These are phyloP conservation scores for Anisognathus igniventris DNA, from an alignment of 2,797 vertebrate species.

Conservation along the genomic window DNA sequence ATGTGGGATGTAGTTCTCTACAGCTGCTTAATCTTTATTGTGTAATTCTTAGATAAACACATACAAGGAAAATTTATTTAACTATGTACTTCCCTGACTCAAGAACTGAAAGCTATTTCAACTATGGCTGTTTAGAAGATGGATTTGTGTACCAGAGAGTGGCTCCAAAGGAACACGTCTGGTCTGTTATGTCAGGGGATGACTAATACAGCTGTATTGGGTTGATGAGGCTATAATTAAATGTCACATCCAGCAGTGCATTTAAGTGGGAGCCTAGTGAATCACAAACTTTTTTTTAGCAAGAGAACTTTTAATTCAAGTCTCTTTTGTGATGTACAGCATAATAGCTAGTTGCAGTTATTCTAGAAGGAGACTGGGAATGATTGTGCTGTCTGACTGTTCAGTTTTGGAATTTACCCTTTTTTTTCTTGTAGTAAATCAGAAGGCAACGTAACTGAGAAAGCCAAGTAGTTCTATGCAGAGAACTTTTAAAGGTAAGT, in stretches of 20 bases:
- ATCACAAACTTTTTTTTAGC: background rate
- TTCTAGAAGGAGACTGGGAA: background rate
- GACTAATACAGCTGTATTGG: background rate
- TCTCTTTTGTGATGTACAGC: background rate
- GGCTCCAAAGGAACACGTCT: background rate
- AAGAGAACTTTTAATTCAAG: background rate
- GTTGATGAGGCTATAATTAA: background rate
- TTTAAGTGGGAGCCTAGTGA: background rate
- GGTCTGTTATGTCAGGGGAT: background rate
- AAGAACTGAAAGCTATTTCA: background rate
- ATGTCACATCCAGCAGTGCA: background rate
- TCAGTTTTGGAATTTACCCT: background rate
- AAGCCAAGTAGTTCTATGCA: slow-evolving; percentile 70
- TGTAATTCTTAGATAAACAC: background rate
- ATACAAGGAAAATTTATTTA: background rate
- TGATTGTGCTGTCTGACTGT: background rate
- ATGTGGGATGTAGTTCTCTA: background rate
- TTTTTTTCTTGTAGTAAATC: slow-evolving; percentile 70
- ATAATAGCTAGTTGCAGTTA: background rate
- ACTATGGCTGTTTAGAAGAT: background rate
- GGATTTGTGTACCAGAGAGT: background rate
- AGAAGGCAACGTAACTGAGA: slow-evolving; percentile 67
- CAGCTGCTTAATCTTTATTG: background rate
- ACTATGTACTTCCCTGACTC: fast-evolving
- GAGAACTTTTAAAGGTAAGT: slow-evolving; percentile 46